A percentile compares a stretch with the other conserved stretches of the same genome.
phyloP scores from a whole-genome alignment of 2,888 invertebrate genomes.

The Drosophila ustulata region DNA sequence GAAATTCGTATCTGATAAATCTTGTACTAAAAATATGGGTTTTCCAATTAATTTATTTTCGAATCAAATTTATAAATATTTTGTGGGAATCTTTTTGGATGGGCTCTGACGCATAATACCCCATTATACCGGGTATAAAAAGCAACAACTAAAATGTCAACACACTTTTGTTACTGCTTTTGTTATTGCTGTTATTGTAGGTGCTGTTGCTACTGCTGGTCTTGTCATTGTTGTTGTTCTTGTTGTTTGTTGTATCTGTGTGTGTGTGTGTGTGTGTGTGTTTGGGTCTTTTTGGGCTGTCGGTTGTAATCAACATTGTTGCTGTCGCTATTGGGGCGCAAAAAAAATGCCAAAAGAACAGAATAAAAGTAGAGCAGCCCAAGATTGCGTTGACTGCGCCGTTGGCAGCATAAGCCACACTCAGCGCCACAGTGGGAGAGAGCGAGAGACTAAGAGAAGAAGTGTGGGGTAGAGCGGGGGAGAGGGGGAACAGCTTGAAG shows the following conservation, averaged over 20 bases:
- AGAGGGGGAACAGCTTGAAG: constrained; percentile 18
- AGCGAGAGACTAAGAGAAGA: constrained; percentile 8
- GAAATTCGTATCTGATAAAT: too few relatives aligned
- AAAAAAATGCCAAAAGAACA: constrained; percentile 71
- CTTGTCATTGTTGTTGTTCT: constrained; percentile 29
- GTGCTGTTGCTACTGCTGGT: constrained; percentile 34
- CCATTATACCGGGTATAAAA: constrained; percentile 16
- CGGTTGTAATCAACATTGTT: constrained; percentile 67
- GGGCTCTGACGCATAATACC: not conserved
- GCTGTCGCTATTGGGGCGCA: constrained; percentile 62
- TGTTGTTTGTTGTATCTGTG: constrained; percentile 23
- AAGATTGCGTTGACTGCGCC: constrained; percentile 55
- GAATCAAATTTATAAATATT: too few relatives aligned
- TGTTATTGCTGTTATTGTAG: constrained; percentile 48
- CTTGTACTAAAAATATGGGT: too few relatives aligned
- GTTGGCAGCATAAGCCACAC: constrained; percentile 67
- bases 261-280: constrained; percentile 14
- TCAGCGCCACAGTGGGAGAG: constrained; percentile 25
- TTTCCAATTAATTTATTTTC: too few relatives aligned
- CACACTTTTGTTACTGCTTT: constrained; percentile 63
- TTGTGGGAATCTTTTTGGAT: not conserved
- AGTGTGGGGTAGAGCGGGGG: constrained; percentile 31
- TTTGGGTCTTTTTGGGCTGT: constrained; percentile 44
- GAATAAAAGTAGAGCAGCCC: constrained; percentile 74
- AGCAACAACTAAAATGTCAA: constrained; percentile 67